Percentiles rank a stretch among this genome's conserved stretches.
Conservation (phyloP, 2,797 vertebrate genomes). For the Poecilia velifera region DNA sequence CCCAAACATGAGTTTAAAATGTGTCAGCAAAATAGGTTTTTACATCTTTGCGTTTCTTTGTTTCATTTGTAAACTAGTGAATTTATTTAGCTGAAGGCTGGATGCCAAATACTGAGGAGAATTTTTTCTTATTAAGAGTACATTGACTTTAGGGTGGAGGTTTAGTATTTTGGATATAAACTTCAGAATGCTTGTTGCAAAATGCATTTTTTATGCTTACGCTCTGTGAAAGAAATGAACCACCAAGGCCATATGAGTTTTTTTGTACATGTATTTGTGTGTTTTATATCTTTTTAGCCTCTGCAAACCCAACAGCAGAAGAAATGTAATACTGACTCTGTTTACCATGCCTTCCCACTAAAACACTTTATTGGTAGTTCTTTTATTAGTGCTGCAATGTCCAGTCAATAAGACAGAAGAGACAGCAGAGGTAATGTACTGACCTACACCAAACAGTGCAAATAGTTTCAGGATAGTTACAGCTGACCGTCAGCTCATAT, state of each 20-base stretch:
- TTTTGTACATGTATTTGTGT: neutral
- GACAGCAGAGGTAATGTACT: neutral
- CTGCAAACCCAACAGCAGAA: neutral
- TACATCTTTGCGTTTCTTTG: neutral
- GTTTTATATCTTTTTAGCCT: neutral
- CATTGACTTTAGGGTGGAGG: neutral
- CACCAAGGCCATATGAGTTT: neutral
- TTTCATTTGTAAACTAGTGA: conserved; percentile 15
- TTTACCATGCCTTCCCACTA: too few species aligned
- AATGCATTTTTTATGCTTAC: neutral
- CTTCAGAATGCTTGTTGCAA: neutral
- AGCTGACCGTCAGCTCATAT: neutral
- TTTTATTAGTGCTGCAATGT: neutral
- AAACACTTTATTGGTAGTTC: neutral
- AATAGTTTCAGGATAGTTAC: neutral
- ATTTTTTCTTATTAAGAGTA: neutral
- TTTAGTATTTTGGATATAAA: neutral
- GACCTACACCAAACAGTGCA: neutral
- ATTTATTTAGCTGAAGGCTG: conserved; percentile 37
- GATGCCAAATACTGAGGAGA: conserved; percentile 32
- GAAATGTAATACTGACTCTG: neutral
- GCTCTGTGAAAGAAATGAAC: neutral
- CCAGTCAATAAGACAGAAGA: neutral
- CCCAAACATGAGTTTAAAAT: conserved; percentile 16
- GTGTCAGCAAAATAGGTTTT: conserved; percentile 26